Evolutionary conservation across 30 jellyfish, hydroid and myxozoan species (phyloP).

Genomic region (Catostylus mosaicus): DNA sequence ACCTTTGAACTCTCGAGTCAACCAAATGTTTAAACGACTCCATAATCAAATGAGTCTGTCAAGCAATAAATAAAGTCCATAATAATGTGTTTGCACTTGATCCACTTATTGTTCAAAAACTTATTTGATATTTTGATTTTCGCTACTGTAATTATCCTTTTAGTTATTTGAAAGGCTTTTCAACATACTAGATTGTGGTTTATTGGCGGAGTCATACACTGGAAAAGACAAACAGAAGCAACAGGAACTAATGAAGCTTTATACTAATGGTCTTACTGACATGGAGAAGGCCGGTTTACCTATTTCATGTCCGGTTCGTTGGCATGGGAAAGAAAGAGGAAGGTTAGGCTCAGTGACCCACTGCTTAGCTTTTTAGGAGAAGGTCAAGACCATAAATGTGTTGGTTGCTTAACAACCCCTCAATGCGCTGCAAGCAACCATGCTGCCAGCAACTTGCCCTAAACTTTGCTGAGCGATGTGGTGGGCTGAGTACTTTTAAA

Average conservation of each 20-base stretch:
- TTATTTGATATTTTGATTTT: too few relatives aligned
- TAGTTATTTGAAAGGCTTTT: background rate
- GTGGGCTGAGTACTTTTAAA: too few relatives aligned
- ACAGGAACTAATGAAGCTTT: background rate
- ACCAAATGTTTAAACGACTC: too few relatives aligned
- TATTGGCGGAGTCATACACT: constrained; percentile 15
- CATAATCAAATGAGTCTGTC: too few relatives aligned
- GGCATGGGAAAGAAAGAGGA: constrained; percentile 22
- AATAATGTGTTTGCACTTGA: too few relatives aligned
- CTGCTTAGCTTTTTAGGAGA: background rate
- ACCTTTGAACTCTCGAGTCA: too few relatives aligned
- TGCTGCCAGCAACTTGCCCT: too few relatives aligned
- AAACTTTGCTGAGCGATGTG: too few relatives aligned
- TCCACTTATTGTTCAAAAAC: too few relatives aligned
- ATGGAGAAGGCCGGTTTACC: constrained; percentile 4
- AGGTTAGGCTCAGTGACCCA: background rate
- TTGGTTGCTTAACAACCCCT: background rate
- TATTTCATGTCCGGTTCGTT: background rate
- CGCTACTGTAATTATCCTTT: too few relatives aligned
- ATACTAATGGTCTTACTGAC: background rate
- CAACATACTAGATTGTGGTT: constrained; percentile 11
- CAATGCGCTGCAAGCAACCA: background rate
- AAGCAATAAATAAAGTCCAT: too few relatives aligned
- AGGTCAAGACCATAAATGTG: background rate
- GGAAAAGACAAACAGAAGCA: background rate